A percentile compares a stretch with the other conserved stretches of the same genome.
These are phyloP conservation scores for Meda fulgida DNA, from an alignment of 2,797 vertebrate species.

Conservation along the genomic window DNA sequence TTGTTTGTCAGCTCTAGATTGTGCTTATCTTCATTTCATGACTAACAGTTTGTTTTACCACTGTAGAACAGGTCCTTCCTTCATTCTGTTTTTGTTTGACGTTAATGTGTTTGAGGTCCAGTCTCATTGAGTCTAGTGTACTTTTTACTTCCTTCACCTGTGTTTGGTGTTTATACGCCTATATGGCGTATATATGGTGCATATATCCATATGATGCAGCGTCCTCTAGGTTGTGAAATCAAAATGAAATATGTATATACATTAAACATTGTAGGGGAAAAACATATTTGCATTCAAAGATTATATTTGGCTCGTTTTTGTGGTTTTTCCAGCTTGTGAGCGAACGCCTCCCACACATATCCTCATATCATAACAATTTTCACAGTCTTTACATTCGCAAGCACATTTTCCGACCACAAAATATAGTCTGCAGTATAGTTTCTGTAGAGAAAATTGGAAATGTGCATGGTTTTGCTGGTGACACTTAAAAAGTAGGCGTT, in stretches of 20 bases:
- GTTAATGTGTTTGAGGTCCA: slow-evolving; percentile 23
- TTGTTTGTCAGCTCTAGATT: slow-evolving; percentile 15
- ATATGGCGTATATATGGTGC: no score
- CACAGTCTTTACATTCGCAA: slow-evolving; percentile 57
- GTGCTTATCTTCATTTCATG: slow-evolving; percentile 12
- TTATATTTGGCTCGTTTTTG: slow-evolving; percentile 45
- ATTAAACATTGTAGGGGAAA: neutral
- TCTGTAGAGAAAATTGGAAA: slow-evolving; percentile 29
- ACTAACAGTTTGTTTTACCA: neutral
- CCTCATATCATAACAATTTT: slow-evolving; percentile 53
- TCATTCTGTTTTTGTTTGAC: slow-evolving; percentile 21
- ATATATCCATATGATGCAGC: no score
- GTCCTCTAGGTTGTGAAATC: slow-evolving; percentile 11
- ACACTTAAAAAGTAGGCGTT: neutral
- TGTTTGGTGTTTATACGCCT: slow-evolving; percentile 15
- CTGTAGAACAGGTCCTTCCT: slow-evolving; percentile 14
- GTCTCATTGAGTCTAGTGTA: slow-evolving; percentile 22
- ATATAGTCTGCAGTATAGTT: slow-evolving; percentile 30
- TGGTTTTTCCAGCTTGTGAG: slow-evolving; percentile 46
- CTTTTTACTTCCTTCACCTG: slow-evolving; percentile 30
- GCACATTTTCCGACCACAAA: slow-evolving; percentile 57
- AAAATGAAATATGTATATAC: slow-evolving; percentile 14
- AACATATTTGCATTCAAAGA: slow-evolving; percentile 29
- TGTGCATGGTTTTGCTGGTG: neutral
- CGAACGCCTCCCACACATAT: slow-evolving; percentile 52